Base-by-base conservation (phyloP, 2,113 vertebrate genomes). In the Cephalophus harveyi region DNA sequence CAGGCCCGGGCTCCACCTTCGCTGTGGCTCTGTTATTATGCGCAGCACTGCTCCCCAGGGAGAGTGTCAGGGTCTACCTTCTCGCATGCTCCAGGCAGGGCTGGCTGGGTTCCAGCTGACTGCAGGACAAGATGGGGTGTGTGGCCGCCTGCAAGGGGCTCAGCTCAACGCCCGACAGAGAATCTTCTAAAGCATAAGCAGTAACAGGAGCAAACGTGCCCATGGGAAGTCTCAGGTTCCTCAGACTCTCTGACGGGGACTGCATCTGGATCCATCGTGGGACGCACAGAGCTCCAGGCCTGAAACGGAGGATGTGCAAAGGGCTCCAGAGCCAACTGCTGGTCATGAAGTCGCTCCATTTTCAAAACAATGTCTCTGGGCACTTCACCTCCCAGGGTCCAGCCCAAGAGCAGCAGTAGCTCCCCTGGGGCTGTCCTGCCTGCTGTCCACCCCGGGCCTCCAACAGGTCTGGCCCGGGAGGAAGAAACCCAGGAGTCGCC, bases 201-300 rank as follows among this genome's bases (percentile, higher is more conserved):
- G 74, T 27, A 78, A 40, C 9, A 57, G 33, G 48, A 76, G 11
- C 46, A 89, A n/a, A 64, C 3, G 7, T 1, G 16, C 12, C 36
- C 28, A 7, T 0, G 2, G 27, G 76, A 57, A 87, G 19, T 27
- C 89, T 78, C 0, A 0, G 6, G 28, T 8, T 43, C 30, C 78
- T 57, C 16, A n/a, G 7, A 60, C 64, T 55, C 57, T 21, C 0
- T 0, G 0, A 2, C 0, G 3, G 46, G 50, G 1, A 84, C 55
- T 50, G 30, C 46, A 46, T 54, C 84, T 28, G 62, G 48, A 62
- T 12, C n/a, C 60, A 59, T 57, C 28, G 9, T 1, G 21, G 94
- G 46, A 87, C 17, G 55, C 9, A 81, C 33, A 76, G 50, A 43
- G 15, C 60, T 43, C 36, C 30, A 43, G 28, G 12, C 12, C 85